Evolutionary conservation across 2,888 invertebrate species (phyloP).

Genomic region (Ethmia dodecea): DNA sequence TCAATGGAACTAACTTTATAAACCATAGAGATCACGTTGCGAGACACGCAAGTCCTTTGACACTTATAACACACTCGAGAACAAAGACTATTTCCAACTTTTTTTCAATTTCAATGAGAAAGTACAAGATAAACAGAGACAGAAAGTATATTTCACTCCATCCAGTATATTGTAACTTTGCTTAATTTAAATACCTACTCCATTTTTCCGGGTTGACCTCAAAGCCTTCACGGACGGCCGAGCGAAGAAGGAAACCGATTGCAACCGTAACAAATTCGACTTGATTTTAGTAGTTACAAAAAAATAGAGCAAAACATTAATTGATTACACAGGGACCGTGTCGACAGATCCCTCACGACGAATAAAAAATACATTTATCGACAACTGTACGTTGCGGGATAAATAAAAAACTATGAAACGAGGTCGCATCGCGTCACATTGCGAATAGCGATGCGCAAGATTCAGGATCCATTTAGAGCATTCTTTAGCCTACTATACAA

Average conservation of each 20-base stretch:
- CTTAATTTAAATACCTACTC: background rate
- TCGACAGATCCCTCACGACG: conserved; percentile 24
- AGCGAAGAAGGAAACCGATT: conserved; percentile 33
- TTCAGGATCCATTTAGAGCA: conserved; percentile 24
- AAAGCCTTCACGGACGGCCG: conserved; percentile 35
- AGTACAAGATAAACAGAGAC: too few relatives aligned
- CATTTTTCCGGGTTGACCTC: conserved; percentile 28
- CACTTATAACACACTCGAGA: too few relatives aligned
- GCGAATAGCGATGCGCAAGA: conserved; percentile 27
- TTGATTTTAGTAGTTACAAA: conserved; percentile 23
- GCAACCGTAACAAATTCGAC: conserved; percentile 29
- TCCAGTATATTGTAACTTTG: too few relatives aligned
- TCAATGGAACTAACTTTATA: conserved; percentile 39
- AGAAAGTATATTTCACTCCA: too few relatives aligned
- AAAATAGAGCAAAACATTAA: conserved; percentile 31
- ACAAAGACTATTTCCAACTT: too few relatives aligned
- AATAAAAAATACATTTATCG: conserved; percentile 27
- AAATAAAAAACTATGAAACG: conserved; percentile 38
- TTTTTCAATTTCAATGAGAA: too few relatives aligned
- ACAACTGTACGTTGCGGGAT: conserved; percentile 25
- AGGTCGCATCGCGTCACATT: conserved; percentile 34
- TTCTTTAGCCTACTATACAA: conserved; percentile 20
- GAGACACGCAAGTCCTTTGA: conserved; percentile 5
- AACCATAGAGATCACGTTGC: conserved; percentile 33
- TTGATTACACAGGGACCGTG: conserved; percentile 29